Conservation (phyloP, 1,140 invertebrate species). For the Drepana arcuata region DNA sequence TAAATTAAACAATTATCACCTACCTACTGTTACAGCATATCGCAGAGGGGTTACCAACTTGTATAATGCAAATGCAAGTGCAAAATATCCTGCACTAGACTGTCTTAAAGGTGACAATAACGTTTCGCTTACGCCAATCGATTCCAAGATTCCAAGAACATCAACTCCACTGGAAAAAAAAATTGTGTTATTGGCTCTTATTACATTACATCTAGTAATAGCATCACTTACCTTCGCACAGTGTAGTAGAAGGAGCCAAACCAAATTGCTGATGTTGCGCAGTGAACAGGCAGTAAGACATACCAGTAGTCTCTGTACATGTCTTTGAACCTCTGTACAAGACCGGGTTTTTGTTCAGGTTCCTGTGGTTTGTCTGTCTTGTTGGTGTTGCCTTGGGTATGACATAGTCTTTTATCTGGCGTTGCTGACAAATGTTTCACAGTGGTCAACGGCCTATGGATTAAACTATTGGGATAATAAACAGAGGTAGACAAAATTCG, state of each 20-base stretch:
- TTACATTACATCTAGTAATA: slow-evolving; percentile 3
- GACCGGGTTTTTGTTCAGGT: slow-evolving; percentile 71
- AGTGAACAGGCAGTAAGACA: slow-evolving; percentile 90
- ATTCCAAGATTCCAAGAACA: slow-evolving; percentile 83
- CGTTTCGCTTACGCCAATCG: slow-evolving; percentile 81
- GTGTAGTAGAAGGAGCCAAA: slow-evolving; percentile 88
- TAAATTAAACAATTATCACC: too few relatives aligned
- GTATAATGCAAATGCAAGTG: slow-evolving; percentile 90
- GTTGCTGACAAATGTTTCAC: slow-evolving; percentile 15
- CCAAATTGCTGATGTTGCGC: slow-evolving; percentile 89
- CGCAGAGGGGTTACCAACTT: slow-evolving; percentile 92
- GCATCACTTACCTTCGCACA: slow-evolving; percentile 82
- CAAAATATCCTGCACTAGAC: slow-evolving; percentile 88
- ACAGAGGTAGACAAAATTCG: slow-evolving; percentile 30
- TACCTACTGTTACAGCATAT: slow-evolving; percentile 92
- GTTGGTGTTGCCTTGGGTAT: slow-evolving; percentile 17
- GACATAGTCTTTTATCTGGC: too few relatives aligned
- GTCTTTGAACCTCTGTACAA: slow-evolving; percentile 90
- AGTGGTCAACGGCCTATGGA: slow-evolving; percentile 16
- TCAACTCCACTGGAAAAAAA: slow-evolving; percentile 85
- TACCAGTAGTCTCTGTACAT: slow-evolving; percentile 97
- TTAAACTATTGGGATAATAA: slow-evolving; percentile 26
- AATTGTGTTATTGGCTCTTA: neutral
- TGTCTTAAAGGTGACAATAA: slow-evolving; percentile 82
- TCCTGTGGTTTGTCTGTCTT: slow-evolving; percentile 20